These are phyloP conservation scores for Antechinus flavipes DNA, from an alignment of 2,113 vertebrate species.

Conservation along the genomic window DNA sequence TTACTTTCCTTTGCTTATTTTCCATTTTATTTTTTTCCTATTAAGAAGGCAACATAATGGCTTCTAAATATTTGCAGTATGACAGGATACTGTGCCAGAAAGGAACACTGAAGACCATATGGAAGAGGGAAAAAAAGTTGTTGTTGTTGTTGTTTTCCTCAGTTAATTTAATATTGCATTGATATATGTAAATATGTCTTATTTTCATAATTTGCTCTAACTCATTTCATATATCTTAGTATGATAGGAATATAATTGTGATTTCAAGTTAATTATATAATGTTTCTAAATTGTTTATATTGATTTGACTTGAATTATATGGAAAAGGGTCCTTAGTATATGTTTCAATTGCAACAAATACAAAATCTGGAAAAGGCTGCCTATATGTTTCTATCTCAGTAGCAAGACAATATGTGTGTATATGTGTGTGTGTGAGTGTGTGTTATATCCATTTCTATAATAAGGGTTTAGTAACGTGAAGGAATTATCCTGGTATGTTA, in stretches of 20 bases:
- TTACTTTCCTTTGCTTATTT: neutral
- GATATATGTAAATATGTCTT: neutral
- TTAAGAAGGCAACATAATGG: neutral
- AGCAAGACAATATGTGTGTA: neutral
- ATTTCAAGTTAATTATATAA: neutral
- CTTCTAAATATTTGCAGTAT: neutral
- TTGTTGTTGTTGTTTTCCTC: neutral
- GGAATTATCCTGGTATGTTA: slow-evolving; percentile 3
- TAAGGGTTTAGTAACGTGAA: neutral
- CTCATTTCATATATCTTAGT: neutral
- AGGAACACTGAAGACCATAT: neutral
- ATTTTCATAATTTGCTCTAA: neutral
- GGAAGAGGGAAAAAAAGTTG: neutral
- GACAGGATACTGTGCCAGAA: neutral
- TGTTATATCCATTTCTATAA: neutral
- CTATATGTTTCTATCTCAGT: neutral
- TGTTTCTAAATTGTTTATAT: neutral
- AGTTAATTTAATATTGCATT: neutral
- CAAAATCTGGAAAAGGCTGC: slow-evolving; percentile 14
- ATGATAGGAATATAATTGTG: neutral
- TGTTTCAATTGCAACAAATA: slow-evolving; percentile 5
- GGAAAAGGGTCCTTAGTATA: neutral
- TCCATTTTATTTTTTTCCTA: neutral
- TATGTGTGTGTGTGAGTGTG: neutral
- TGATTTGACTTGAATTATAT: neutral